These are phyloP conservation scores for Euwallacea fornicatus DNA, from an alignment of 1,140 invertebrate species.

Conservation along the genomic window DNA sequence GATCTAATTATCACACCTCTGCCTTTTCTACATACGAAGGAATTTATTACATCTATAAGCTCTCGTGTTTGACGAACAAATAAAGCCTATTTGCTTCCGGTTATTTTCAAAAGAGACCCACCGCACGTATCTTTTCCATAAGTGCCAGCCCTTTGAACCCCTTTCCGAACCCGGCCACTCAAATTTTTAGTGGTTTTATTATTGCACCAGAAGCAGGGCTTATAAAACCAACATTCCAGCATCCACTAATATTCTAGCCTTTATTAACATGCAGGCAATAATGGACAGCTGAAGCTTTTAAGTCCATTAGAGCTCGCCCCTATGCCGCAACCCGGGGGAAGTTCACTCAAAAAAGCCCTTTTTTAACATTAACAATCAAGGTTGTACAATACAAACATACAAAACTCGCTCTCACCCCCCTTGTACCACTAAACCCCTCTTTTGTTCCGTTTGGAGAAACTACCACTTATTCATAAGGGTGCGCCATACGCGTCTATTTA, in stretches of 20 bases:
- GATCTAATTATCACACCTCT: too few species aligned
- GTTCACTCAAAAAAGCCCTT: neutral
- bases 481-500: constrained; percentile 32
- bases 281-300: constrained; percentile 8
- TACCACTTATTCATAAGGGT: constrained; percentile 38
- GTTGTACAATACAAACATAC: constrained; percentile 34
- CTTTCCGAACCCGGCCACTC: neutral
- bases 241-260: neutral
- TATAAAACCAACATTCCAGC: neutral
- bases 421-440: constrained; percentile 19
- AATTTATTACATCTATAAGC: too few species aligned
- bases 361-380: constrained; percentile 28
- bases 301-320: neutral
- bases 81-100: constrained; percentile 2
- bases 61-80: too few species aligned
- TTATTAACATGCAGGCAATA: constrained; percentile 1
- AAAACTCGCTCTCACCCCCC: constrained; percentile 23
- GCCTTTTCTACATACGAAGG: too few species aligned
- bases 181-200: constrained; percentile 8
- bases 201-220: neutral
- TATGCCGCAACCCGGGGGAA: too few species aligned
- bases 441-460: constrained; percentile 37
- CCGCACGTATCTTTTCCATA: neutral
- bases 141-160: neutral
- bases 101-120: neutral